Evolutionary conservation across 1,140 invertebrate genomes (phyloP).

Genomic region (Lucilia sericata): DNA sequence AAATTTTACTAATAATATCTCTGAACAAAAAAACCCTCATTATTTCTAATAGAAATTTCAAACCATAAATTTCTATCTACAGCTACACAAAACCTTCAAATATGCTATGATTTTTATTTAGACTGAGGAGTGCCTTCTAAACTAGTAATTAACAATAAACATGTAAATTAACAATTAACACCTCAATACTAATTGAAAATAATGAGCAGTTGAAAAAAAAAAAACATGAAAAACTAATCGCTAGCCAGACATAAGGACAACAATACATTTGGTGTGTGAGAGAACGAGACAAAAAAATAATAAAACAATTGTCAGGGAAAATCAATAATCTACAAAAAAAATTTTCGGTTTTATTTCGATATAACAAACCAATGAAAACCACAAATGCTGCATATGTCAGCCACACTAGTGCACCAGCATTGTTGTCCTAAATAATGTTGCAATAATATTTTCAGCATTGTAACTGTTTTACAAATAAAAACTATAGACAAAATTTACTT

Average conservation of each 20-base stretch:
- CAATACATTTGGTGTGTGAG: too few species aligned
- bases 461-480: background rate
- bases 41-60: too few species aligned
- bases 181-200: constrained; percentile 11
- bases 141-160: background rate
- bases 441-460: background rate
- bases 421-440: background rate
- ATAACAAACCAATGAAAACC: background rate
- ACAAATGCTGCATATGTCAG: background rate
- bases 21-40: too few species aligned
- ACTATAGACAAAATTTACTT: background rate
- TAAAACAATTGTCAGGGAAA: too few species aligned
- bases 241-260: too few species aligned
- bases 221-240: background rate
- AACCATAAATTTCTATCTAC: too few species aligned
- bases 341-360: background rate
- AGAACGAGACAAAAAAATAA: too few species aligned
- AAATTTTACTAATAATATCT: too few species aligned
- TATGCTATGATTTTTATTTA: too few species aligned
- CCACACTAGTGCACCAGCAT: background rate
- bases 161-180: background rate
- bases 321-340: too few species aligned
- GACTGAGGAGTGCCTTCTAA: too few species aligned
- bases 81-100: too few species aligned
- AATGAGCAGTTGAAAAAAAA: background rate